Percentiles rank a stretch among this genome's conserved stretches.
phyloP scores from a whole-genome alignment of 2,113 vertebrate genomes.

The Cathartes aura region DNA sequence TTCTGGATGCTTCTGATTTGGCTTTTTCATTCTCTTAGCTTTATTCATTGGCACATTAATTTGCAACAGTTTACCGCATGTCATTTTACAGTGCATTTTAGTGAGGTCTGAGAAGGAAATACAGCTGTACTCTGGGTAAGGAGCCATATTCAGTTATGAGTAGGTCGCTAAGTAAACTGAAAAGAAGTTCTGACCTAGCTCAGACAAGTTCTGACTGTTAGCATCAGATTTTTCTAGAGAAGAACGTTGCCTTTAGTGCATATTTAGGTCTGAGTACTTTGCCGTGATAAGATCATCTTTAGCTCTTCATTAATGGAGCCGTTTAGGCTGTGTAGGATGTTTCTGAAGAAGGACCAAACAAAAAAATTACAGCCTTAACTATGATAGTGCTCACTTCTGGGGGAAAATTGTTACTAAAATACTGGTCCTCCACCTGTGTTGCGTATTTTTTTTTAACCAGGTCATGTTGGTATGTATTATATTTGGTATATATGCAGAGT shows the following conservation, averaged over 20 bases:
- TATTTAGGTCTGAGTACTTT: neutral
- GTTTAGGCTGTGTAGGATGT: neutral
- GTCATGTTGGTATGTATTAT: neutral
- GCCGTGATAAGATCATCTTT: neutral
- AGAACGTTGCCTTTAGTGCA: neutral
- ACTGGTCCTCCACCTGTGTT: neutral
- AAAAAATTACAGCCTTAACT: too few species aligned
- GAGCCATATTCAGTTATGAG: neutral
- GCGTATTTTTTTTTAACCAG: fast-evolving
- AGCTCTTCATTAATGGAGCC: neutral
- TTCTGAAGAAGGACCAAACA: neutral
- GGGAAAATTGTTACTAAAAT: neutral
- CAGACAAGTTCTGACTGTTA: neutral
- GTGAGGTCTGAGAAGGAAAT: neutral
- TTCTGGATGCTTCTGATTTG: neutral
- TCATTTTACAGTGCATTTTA: neutral
- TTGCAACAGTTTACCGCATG: neutral
- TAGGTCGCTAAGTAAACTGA: fast-evolving
- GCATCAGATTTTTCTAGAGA: neutral
- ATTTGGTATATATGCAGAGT: neutral
- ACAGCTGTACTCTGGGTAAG: neutral
- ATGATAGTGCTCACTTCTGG: neutral
- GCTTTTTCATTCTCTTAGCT: neutral
- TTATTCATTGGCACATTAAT: neutral
- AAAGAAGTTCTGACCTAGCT: neutral